Base-by-base conservation (phyloP, 2,113 vertebrate genomes). In the Hypomesus transpacificus region DNA sequence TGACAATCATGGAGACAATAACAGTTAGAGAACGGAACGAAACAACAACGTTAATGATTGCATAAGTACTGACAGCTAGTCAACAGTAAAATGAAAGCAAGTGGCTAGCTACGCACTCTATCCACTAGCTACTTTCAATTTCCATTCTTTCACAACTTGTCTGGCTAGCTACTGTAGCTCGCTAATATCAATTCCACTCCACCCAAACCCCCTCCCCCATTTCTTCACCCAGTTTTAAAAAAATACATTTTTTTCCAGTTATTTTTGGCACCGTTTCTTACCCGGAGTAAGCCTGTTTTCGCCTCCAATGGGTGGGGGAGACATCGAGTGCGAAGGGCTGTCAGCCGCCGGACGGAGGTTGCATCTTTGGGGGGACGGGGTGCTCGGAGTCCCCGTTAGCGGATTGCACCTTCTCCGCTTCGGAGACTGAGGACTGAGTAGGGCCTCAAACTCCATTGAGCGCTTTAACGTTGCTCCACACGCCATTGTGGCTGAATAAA, bases 361-460 rank as follows among this genome's bases (percentile, higher is more conserved):
- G 87, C 91, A 93, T 77, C 92, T 91, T 74, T 93, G 92, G 56
- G 92, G 91, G 52, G 93, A 92, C 76, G 93, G 93, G 84, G 91
- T 87, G 72, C 89, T 87, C 54, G 92, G 85, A 85, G 92, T 90
- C 86, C 93, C 93, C 70, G 94, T 90, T 64, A 94, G 83, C 71
- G 94, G 94, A 78, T 91, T 93, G 90, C 94, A 95, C 89, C 94
- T 90, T 82, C 95, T 90, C 79, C 95, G 92, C 87, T 95, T 96
- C 28, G 94, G 94, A 74, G 94, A 95, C 77, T 94, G 93, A 24
- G 95, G 95, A 86, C 93, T 95, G 84, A 96, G 91, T 80, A 95
- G 92, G 88, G 94, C 93, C 91, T 96, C 94, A 73, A 95, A 96
- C 91, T 96, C 95, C 93, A 94, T 93, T 68, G 93, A 93, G 75